Evolutionary conservation across 2,888 invertebrate genomes (phyloP).

Genomic region (Rotaria sp.): DNA sequence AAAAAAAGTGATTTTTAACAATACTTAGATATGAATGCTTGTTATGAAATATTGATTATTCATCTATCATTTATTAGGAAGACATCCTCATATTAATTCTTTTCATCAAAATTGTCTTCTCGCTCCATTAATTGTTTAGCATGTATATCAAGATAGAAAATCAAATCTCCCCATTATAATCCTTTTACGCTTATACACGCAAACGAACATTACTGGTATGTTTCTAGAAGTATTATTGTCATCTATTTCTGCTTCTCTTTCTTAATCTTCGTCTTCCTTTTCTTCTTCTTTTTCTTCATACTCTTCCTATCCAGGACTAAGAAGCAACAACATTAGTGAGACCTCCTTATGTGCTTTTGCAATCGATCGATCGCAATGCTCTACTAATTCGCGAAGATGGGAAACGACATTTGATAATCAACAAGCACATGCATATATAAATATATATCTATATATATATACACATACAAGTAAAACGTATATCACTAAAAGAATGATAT

Average conservation of each 20-base stretch:
- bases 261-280: neutral
- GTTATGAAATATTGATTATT: neutral
- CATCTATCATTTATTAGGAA: neutral
- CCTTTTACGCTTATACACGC: neutral
- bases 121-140: neutral
- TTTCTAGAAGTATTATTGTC: neutral
- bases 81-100: neutral
- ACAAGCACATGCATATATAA: neutral
- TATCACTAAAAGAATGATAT: neutral
- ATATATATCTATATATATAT: neutral
- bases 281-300: neutral
- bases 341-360: neutral
- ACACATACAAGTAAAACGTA: neutral
- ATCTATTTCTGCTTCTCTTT: neutral
- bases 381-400: neutral
- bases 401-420: neutral
- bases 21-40: neutral
- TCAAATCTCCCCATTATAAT: neutral
- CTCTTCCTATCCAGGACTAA: neutral
- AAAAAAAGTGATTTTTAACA: neutral
- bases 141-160: neutral
- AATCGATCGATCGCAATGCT: slow-evolving; percentile 1
- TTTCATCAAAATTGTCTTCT: neutral
- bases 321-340: neutral
- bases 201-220: neutral